Conservation (phyloP, 2,113 vertebrate genomes). For the Siniperca knerii region DNA sequence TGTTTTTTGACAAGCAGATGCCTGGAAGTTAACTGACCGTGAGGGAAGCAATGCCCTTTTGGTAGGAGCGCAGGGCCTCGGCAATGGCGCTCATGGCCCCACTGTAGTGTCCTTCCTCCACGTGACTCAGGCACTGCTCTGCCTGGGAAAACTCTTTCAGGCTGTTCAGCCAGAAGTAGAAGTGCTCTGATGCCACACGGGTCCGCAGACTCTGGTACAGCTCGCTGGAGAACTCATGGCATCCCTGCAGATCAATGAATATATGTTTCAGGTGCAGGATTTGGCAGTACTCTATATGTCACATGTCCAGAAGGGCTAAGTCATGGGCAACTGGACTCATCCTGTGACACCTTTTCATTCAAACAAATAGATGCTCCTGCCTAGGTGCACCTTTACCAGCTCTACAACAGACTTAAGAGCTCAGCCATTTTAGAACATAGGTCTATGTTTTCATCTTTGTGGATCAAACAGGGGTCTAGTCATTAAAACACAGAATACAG, state of each 20-base stretch:
- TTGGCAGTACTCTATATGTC: neutral
- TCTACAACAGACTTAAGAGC: neutral
- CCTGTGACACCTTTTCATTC: neutral
- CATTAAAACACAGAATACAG: neutral
- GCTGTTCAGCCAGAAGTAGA: conserved; percentile 99
- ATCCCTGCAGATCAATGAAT: conserved; percentile 84
- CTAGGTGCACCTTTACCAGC: neutral
- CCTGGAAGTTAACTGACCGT: conserved; percentile 86
- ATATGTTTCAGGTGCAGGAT: neutral
- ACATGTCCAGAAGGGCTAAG: neutral
- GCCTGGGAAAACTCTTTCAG: conserved; percentile 98
- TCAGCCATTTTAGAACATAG: neutral
- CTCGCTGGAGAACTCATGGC: conserved; percentile 96
- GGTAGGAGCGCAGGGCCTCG: conserved; percentile 94
- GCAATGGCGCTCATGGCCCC: conserved; percentile 93
- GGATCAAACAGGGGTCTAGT: neutral
- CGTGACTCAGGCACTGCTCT: conserved; percentile 91
- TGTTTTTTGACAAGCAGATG: conserved; percentile 51
- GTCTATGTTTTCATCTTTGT: neutral
- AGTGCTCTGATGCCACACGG: conserved; percentile 96
- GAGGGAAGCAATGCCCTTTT: conserved; percentile 97
- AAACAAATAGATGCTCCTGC: neutral
- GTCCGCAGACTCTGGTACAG: conserved; percentile 96
- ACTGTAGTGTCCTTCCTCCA: conserved; percentile 92
- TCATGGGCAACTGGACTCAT: neutral